Base-by-base conservation (phyloP, 2,888 invertebrate species). In the Sycophila texana region DNA sequence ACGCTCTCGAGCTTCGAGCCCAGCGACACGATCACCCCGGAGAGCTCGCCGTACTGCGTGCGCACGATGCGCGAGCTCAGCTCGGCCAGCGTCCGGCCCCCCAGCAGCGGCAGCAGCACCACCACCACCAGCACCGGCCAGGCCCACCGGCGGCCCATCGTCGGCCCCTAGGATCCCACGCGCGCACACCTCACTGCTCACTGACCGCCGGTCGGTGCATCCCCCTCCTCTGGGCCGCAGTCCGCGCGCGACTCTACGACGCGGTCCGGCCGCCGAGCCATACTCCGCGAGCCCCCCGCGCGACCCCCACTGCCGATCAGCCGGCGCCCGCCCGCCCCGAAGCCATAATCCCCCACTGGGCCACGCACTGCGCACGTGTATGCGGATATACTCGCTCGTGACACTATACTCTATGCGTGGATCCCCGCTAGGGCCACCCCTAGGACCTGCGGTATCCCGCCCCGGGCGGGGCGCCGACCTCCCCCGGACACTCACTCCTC, bases 31-130 rank as follows among this genome's bases (percentile, higher is more conserved):
- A 97, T 96, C 85, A 96, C 94, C 71, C 97, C 97, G 88, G 96
- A 94, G 83, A 97, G 93, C 89, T 96, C 96, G 83, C 97, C 97
- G 90, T 97, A 96, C 90, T 97, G 96, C 86, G 96, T 97, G 90
- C 95, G 93, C 83, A 97, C 96, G 85, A 96, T 95, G 87, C 97
- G 94, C 85, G 96, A 96, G 87, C 95, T 95, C 84, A 96, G 79
- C 74, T 85, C 84, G 13, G 76, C 83, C 10, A 72, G 71, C 4
- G 51, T 68, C 22, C 49, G 51, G 14, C n/a, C 66, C 49, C 18
- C 63, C 13, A 51, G 61, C 53, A 68, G 14, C 16, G 68, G n/a
- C 22, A 75, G 16, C 68, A 74, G 26, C 39, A 74, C 16, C 63
- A 47, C 18, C 39, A 74, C 16, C 63, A 47, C 18, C 26, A 58